Evolutionary conservation across 2,888 invertebrate species (phyloP).

Genomic region (Galerucella calmariensis): DNA sequence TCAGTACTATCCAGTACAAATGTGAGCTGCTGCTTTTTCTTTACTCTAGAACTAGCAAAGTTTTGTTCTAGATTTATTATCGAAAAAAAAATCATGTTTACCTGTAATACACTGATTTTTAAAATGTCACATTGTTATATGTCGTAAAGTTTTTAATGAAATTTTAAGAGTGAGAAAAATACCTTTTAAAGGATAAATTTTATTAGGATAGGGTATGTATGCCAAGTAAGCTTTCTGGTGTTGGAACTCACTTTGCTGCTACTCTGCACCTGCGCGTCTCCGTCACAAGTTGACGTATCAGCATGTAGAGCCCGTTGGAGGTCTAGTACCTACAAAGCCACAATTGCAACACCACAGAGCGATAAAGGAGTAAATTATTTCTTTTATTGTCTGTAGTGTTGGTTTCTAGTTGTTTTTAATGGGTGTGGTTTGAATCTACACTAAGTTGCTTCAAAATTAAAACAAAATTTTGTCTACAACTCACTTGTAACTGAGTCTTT

Average conservation of each 20-base stretch:
- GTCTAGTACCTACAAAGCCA: constrained; percentile 78
- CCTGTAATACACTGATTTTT: not conserved
- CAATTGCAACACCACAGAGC: constrained; percentile 58
- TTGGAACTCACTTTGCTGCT: constrained; percentile 59
- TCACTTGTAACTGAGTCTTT: too few species aligned
- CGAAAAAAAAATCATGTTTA: too few species aligned
- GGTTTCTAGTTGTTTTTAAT: constrained; percentile 9
- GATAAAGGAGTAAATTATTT: constrained; percentile 19
- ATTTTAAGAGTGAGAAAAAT: constrained; percentile 9
- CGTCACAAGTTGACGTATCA: constrained; percentile 72
- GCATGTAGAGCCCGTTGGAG: constrained; percentile 84
- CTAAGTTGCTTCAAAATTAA: constrained; percentile 12
- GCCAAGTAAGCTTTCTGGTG: constrained; percentile 39
- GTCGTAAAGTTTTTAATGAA: not conserved
- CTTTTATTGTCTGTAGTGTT: constrained; percentile 32
- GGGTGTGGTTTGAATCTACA: constrained; percentile 22
- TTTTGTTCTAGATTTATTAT: too few species aligned
- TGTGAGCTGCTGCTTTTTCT: too few species aligned
- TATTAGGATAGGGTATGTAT: not conserved
- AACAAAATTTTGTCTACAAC: not conserved
- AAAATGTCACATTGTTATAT: too few species aligned
- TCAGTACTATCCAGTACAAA: too few species aligned
- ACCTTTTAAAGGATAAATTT: constrained; percentile 3
- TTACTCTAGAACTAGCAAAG: too few species aligned
- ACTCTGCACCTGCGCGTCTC: constrained; percentile 67